A percentile compares a stretch with the other conserved stretches of the same genome.
Evolutionary conservation across 2,113 vertebrate genomes (phyloP).

Genomic region (Chrysochloris asiatica): DNA sequence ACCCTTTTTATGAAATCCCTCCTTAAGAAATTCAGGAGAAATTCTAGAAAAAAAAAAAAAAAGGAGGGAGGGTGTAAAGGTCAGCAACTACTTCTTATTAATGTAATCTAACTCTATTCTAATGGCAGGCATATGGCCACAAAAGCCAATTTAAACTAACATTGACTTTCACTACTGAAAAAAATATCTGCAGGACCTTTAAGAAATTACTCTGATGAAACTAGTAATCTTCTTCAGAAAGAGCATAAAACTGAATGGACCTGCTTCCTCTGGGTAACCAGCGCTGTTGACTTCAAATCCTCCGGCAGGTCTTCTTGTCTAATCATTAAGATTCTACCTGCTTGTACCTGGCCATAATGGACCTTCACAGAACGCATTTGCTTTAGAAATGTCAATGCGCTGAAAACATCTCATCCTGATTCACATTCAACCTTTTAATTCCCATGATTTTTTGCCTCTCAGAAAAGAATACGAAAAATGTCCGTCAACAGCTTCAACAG

Average conservation of each 20-base stretch:
- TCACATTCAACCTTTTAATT: conserved; percentile 63
- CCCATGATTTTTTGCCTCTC: conserved; percentile 27
- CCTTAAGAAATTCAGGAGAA: conserved; percentile 89
- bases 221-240: conserved; percentile 74
- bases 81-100: conserved; percentile 85
- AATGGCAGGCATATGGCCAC: conserved; percentile 81
- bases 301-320: conserved; percentile 40
- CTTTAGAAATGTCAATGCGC: conserved; percentile 57
- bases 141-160: conserved; percentile 79
- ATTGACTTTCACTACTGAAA: conserved; percentile 81
- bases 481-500: conserved; percentile 23
- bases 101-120: conserved; percentile 82
- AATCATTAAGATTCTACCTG: conserved; percentile 52
- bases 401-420: conserved; percentile 73
- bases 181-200: conserved; percentile 70
- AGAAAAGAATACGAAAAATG: conserved; percentile 61
- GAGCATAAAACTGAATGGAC: conserved; percentile 28
- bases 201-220: conserved; percentile 72
- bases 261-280: conserved; percentile 52
- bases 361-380: conserved; percentile 63
- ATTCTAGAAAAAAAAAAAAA: conserved; percentile 69
- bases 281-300: conserved; percentile 29
- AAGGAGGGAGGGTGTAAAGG: conserved; percentile 82
- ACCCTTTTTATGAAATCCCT: conserved; percentile 90
- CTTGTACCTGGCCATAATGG: conserved; percentile 41